Conservation (phyloP, 1,140 invertebrate genomes). For the Euura lappo region DNA sequence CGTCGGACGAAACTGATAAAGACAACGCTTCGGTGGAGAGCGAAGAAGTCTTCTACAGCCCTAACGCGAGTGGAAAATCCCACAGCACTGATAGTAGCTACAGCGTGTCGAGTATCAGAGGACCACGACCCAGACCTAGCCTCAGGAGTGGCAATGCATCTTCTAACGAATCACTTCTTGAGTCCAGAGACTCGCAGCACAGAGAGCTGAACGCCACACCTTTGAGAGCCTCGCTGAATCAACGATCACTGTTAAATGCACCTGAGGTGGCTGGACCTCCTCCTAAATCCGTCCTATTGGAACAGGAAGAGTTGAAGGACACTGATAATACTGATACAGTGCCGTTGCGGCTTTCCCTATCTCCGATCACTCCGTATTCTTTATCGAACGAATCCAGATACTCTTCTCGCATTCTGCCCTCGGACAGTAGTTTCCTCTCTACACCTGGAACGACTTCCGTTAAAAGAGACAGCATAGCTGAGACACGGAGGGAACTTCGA, state of each 20-base stretch:
- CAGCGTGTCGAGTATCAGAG: conserved; percentile 26
- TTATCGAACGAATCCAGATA: background rate
- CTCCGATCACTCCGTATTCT: background rate
- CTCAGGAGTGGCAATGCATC: conserved; percentile 33
- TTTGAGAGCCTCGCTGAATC: background rate
- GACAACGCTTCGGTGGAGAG: conserved; percentile 4
- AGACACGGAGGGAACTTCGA: background rate
- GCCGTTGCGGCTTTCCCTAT: background rate
- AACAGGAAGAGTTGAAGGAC: background rate
- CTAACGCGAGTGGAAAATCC: conserved; percentile 24
- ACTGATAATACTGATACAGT: no score
- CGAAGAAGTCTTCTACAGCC: conserved; percentile 22
- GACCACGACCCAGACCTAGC: conserved; percentile 44
- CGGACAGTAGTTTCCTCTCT: background rate
- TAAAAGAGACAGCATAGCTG: background rate
- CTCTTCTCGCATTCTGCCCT: background rate
- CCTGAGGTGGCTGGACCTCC: background rate
- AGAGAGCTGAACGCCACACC: background rate
- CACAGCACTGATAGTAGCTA: conserved; percentile 26
- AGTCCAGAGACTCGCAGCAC: background rate
- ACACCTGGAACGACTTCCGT: background rate
- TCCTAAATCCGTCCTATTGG: background rate
- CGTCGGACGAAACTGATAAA: conserved; percentile 7
- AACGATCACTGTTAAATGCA: background rate
- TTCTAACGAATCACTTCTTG: background rate